These are phyloP conservation scores for Hetaerina americana DNA, from an alignment of 1,140 invertebrate species.

Conservation along the genomic window DNA sequence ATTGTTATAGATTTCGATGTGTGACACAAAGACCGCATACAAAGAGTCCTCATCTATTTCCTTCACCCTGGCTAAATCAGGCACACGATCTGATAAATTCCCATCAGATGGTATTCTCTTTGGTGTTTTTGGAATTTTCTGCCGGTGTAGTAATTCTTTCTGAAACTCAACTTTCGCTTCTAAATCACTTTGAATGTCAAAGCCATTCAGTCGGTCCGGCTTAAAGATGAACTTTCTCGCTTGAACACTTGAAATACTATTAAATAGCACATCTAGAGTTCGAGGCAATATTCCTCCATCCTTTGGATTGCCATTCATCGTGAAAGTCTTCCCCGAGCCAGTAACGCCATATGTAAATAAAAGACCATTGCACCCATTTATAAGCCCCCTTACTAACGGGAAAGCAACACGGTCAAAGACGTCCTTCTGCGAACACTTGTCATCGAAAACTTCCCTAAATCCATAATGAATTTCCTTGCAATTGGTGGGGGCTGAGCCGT, in stretches of 20 bases:
- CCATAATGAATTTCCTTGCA: neutral
- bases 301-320: slow-evolving; percentile 69
- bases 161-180: slow-evolving; percentile 76
- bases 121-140: neutral
- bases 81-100: slow-evolving; percentile 22
- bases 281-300: slow-evolving; percentile 79
- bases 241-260: slow-evolving; percentile 48
- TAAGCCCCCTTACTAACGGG: slow-evolving; percentile 69
- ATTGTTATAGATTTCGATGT: slow-evolving; percentile 97
- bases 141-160: slow-evolving; percentile 24
- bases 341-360: slow-evolving; percentile 95
- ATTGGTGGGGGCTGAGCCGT: slow-evolving; percentile 24
- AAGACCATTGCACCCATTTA: slow-evolving; percentile 73
- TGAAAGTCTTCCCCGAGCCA: slow-evolving; percentile 91
- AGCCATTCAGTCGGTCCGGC: slow-evolving; percentile 85
- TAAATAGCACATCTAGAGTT: slow-evolving; percentile 83
- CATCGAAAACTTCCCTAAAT: slow-evolving; percentile 63
- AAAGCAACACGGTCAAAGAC: slow-evolving; percentile 74
- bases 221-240: slow-evolving; percentile 78
- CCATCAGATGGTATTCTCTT: neutral
- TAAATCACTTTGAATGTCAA: slow-evolving; percentile 74
- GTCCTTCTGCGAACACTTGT: slow-evolving; percentile 60
- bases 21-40: slow-evolving; percentile 89
- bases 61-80: slow-evolving; percentile 44
- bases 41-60: slow-evolving; percentile 65